Evolutionary conservation across 2,113 vertebrate species (phyloP), one percentile per base, ranked within the genome.

Genomic region (Daubentonia madagascariensis): DNA sequence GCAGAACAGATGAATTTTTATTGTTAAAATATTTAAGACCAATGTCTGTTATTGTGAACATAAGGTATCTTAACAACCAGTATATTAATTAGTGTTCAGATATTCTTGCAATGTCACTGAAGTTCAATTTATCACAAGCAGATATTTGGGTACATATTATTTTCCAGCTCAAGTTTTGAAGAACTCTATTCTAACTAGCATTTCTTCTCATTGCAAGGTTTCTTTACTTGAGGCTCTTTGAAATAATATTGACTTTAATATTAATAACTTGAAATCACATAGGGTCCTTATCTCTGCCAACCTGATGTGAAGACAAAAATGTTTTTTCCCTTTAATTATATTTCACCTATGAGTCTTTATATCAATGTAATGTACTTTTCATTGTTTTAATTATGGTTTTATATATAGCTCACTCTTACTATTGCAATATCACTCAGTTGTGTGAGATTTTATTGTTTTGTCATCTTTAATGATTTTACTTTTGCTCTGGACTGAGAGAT

Each of bases 391-490:
- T 88, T 85, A 97, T 95, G 92, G 89, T 97, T 88, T 98, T 86
- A 97, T 45, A 54, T 92, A 91, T 54, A 20, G 73, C 35, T 98
- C 95, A 86, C 16, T 96, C 61, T 97, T 92, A 91, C 72, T 84
- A 78, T 22, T 14, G 59, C 68, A 97, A 96, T 92, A 94, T 75
- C 61, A 83, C 79, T 76, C 85, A 70, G 0, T 43, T 88, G 28
- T 87, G n/a, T 86, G 73, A 98, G 89, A 97, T 92, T 96, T 96
- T 97, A 97, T 30, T 48, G 94, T 70, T 98, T 97, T 96, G 52
- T 98, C 96, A 96, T 98, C 78, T 79, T 87, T 96, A 94, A 96
- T 14, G 25, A 85, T 92, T 97, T 97, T 97, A 97, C 96, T 98
- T 35, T 8, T 94, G 84, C n/a, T 96, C 28, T 54, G 94, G 48